Percentiles rank a stretch among this genome's conserved stretches.
These are phyloP conservation scores for Mirza zaza DNA, from an alignment of 2,113 vertebrate genomes.

Conservation along the genomic window DNA sequence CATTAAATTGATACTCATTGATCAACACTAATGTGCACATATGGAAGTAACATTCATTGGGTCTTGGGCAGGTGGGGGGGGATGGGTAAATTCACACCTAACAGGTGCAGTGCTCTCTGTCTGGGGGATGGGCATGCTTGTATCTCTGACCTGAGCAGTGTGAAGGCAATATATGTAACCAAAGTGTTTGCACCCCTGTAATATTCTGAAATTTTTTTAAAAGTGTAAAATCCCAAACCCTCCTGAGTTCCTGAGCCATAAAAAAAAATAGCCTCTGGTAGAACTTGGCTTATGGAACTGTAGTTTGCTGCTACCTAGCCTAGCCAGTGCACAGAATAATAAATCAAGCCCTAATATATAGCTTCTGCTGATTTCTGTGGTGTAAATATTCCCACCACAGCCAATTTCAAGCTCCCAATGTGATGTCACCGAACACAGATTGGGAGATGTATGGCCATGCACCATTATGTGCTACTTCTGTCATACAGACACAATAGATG, in stretches of 20 bases:
- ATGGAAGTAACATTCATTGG: no score
- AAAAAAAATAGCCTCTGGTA: not conserved
- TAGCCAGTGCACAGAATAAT: slow-evolving; percentile 1
- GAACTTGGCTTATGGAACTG: not conserved
- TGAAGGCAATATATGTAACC: no score
- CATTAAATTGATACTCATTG: no score
- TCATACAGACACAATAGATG: not conserved
- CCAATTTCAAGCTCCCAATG: not conserved
- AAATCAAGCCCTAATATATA: not conserved
- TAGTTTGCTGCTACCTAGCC: not conserved
- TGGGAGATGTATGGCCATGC: not conserved
- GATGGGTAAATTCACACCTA: no score
- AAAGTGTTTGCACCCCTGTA: no score
- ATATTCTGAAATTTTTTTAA: not conserved
- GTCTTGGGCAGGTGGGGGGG: no score
- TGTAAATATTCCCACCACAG: not conserved
- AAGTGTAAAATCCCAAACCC: slow-evolving; percentile 14
- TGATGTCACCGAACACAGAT: not conserved
- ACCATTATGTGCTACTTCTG: not conserved
- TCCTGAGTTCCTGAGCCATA: not conserved
- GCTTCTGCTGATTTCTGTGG: not conserved
- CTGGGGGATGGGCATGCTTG: no score
- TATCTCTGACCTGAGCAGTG: no score
- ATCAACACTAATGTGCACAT: no score
- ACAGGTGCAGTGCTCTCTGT: no score